Base-by-base conservation (phyloP, 2,113 vertebrate genomes). In the Oriolus oriolus region DNA sequence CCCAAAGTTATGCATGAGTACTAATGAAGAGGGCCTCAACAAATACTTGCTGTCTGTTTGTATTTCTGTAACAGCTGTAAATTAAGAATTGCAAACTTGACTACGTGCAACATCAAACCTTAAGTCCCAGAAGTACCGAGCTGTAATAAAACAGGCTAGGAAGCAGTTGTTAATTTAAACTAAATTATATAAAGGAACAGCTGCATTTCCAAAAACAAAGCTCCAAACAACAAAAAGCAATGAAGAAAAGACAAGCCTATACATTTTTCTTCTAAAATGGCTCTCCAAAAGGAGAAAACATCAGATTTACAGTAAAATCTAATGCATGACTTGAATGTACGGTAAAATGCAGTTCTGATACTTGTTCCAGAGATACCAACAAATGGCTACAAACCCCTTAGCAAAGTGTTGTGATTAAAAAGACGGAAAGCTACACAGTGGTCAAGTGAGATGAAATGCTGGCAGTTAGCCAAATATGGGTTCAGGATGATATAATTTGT, bases 31-130 rank as follows among this genome's bases (percentile, higher is more conserved):
- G 15, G 12, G 59, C 37, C 57, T 89, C 49, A 84, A 20, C 14
- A 76, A 95, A 86, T 18, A 70, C 68, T 21, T 82, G 23, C 70
- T 91, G 16, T 30, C 26, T 60, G 71, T 64, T 82, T 92, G 87
- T 73, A 56, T 86, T 90, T 95, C 77, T 94, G 33, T 79, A 85
- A 60, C 82, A 79, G 56, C 42, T 90, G 69, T 71, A 76, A 95
- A 87, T 91, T 87, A 88, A 44, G 42, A 47, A 77, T 13, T 89
- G 33, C 60, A 53, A 86, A 75, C 37, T 18, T 59, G 24, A 84
- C 42, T 79, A 63, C 0, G 0, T 49, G 64, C 28, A 45, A 52
- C 56, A 84, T 45, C 49, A 64, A 78, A 66, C 31, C 28, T 35
- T 35, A 56, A 63, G 47, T 70, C 90, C 79, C 65, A 35, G 70